A percentile compares a stretch with the other conserved stretches of the same genome.
Conservation (phyloP, 2,113 vertebrate species). For the Nymphicus hollandicus region DNA sequence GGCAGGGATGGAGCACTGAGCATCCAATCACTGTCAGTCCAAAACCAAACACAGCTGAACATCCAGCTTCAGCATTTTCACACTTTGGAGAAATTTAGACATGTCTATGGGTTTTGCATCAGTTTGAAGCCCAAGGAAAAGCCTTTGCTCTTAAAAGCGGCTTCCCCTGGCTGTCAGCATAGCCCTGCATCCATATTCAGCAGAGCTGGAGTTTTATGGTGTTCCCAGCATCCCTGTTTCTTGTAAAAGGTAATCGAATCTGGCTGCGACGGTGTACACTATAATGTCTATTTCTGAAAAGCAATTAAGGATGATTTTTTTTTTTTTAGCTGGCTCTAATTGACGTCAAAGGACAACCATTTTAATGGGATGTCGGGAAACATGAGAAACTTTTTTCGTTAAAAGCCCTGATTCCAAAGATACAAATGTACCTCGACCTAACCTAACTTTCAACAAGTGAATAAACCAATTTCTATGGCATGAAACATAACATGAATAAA, state of each 20-base stretch:
- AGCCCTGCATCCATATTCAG: constrained; percentile 13
- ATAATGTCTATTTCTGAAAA: constrained; percentile 36
- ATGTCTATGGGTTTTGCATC: background rate
- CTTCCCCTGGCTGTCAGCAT: background rate
- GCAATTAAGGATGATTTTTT: constrained; percentile 49
- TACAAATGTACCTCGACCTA: background rate
- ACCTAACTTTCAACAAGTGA: background rate
- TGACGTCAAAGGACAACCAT: constrained; percentile 4
- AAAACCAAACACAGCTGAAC: background rate
- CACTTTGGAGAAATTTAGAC: background rate
- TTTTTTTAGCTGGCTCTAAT: background rate
- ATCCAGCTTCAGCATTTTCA: background rate
- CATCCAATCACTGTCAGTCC: background rate
- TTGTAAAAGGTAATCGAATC: constrained; percentile 42
- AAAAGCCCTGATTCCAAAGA: constrained; percentile 2
- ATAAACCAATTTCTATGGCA: background rate
- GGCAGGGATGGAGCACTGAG: background rate
- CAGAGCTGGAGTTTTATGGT: background rate
- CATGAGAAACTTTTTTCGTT: background rate
- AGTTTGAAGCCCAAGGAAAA: background rate
- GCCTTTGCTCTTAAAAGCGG: background rate
- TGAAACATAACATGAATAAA: background rate
- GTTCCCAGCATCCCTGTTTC: constrained; percentile 38
- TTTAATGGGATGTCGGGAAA: constrained; percentile 41
- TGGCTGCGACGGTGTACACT: background rate